These are phyloP conservation scores for Ephialtes manifestator DNA, from an alignment of 2,888 invertebrate species.

Conservation along the genomic window DNA sequence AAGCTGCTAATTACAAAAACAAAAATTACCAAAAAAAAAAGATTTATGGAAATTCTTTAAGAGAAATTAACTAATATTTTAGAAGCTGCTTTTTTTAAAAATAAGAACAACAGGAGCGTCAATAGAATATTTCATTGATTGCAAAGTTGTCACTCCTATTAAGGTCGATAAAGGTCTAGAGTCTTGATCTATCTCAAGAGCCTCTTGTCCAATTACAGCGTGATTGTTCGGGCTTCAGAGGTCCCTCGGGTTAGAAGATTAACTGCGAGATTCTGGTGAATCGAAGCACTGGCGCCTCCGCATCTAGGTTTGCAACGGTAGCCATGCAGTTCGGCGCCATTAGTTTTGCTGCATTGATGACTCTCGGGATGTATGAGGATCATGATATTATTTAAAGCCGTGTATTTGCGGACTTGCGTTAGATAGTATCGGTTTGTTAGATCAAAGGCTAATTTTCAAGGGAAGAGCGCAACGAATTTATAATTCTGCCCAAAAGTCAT, in stretches of 20 bases:
- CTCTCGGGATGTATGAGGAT: background rate
- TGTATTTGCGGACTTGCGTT: background rate
- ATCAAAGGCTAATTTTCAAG: background rate
- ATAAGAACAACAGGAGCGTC: background rate
- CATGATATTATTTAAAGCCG: background rate
- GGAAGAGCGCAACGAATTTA: background rate
- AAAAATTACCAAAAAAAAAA: too few species aligned
- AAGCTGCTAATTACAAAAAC: too few species aligned
- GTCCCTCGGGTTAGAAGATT: conserved; percentile 78
- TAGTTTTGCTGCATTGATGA: conserved; percentile 3
- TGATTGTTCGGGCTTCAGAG: conserved; percentile 80
- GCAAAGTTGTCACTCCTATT: conserved; percentile 65
- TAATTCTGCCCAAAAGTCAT: background rate
- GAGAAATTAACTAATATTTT: background rate
- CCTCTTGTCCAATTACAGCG: conserved; percentile 83
- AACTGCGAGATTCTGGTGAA: conserved; percentile 72
- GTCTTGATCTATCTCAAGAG: conserved; percentile 76
- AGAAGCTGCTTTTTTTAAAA: background rate
- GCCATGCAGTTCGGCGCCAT: background rate
- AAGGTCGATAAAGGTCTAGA: conserved; percentile 37
- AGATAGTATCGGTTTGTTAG: background rate
- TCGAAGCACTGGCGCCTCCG: conserved; percentile 20
- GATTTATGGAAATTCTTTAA: too few species aligned
- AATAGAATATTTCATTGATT: conserved; percentile 71
- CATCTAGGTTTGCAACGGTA: background rate